These are phyloP conservation scores for Tolypeutes matacus DNA, from an alignment of 2,797 vertebrate species.

Conservation along the genomic window DNA sequence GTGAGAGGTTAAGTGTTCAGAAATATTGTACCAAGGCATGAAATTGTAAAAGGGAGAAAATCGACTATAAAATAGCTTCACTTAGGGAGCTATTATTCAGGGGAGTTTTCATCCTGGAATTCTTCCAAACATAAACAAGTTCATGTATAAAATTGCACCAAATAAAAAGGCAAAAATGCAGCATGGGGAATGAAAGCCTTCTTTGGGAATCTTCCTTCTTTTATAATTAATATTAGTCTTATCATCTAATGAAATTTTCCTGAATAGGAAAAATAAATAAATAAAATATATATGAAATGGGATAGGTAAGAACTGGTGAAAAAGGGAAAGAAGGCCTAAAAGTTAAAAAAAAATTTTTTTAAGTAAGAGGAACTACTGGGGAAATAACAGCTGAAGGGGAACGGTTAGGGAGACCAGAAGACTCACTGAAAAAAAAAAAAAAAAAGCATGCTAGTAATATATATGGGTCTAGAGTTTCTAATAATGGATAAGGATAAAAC, in stretches of 20 bases:
- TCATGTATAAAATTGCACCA: too few relatives aligned
- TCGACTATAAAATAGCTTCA: conserved; percentile 67
- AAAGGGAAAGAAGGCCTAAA: neutral
- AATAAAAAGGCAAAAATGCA: conserved; percentile 54
- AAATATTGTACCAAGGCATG: conserved; percentile 57
- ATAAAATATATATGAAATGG: neutral
- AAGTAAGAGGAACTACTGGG: neutral
- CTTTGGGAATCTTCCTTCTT: neutral
- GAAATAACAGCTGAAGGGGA: neutral
- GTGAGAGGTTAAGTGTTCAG: conserved; percentile 76
- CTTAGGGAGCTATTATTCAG: conserved; percentile 57
- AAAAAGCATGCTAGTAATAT: neutral
- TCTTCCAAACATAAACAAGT: too few relatives aligned
- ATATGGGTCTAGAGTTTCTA: neutral
- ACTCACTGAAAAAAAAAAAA: neutral
- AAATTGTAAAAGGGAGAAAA: conserved; percentile 70
- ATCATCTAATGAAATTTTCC: conserved; percentile 1
- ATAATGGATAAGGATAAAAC: neutral
- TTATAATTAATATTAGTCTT: conserved; percentile 30
- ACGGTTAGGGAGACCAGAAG: neutral
- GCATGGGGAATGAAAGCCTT: conserved; percentile 47
- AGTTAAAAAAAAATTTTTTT: neutral
- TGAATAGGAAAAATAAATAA: neutral
- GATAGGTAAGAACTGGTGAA: neutral
- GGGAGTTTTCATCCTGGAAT: conserved; percentile 40